Conservation (phyloP, 2,888 invertebrate genomes). For the Boloria selene region DNA sequence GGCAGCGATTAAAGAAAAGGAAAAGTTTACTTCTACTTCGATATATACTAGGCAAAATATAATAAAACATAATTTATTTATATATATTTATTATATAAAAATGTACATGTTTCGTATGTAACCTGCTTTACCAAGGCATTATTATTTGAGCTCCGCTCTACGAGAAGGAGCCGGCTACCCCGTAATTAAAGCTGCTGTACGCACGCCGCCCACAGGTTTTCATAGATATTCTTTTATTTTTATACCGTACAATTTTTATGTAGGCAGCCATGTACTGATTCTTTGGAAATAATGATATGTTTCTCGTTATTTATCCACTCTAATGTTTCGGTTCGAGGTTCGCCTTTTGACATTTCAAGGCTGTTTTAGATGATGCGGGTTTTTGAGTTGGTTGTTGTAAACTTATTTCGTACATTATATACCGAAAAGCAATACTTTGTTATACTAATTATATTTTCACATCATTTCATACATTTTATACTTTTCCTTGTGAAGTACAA, state of each 20-base stretch:
- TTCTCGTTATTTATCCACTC: constrained; percentile 33
- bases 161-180: constrained; percentile 56
- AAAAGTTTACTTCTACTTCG: too few species aligned
- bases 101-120: constrained; percentile 20
- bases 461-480: too few species aligned
- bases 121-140: constrained; percentile 33
- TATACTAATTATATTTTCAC: too few species aligned
- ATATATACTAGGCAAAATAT: too few species aligned
- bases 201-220: constrained; percentile 64
- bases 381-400: neutral
- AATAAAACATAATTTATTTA: neutral
- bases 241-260: constrained; percentile 36
- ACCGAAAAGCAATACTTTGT: too few species aligned
- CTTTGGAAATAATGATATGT: constrained; percentile 38
- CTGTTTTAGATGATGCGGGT: constrained; percentile 5
- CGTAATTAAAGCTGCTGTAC: constrained; percentile 68
- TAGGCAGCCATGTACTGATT: constrained; percentile 40
- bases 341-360: neutral
- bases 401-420: neutral
- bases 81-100: neutral
- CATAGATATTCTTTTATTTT: constrained; percentile 52
- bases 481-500: too few species aligned
- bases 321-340: neutral
- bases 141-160: constrained; percentile 37
- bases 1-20: too few species aligned